phyloP scores from a whole-genome alignment of 2,797 vertebrate species.

The Vespertilio murinus region DNA sequence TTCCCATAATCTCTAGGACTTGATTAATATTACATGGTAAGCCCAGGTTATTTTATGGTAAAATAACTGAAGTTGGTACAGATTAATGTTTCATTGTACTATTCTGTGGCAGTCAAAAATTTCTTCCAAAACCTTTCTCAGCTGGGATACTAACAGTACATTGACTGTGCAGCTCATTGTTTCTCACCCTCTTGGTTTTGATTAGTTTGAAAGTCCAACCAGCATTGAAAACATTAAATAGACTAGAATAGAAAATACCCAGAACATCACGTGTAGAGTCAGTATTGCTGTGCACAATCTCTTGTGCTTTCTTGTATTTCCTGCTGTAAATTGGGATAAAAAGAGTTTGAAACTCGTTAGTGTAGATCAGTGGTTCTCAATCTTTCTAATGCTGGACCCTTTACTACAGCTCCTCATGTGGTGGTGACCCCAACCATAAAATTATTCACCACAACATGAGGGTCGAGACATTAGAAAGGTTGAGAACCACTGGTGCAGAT shows the following conservation, averaged over 20 bases:
- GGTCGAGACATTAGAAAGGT: no score
- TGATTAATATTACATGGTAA: conserved; percentile 28
- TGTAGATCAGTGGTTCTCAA: not conserved
- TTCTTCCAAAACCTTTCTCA: not conserved
- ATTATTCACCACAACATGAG: no score
- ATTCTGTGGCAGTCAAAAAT: not conserved
- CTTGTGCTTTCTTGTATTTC: not conserved
- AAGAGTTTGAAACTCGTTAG: not conserved
- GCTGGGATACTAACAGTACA: not conserved
- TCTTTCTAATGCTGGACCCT: no score
- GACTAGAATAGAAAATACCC: conserved; percentile 8
- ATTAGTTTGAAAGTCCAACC: not conserved
- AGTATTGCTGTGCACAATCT: conserved; percentile 11
- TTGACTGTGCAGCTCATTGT: not conserved
- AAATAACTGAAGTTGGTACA: not conserved
- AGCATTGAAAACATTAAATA: conserved; percentile 27
- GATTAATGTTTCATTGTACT: not conserved
- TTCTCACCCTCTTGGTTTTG: conserved; percentile 27
- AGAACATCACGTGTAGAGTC: not conserved
- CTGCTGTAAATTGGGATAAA: not conserved
- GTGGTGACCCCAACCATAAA: no score
- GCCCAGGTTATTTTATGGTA: conserved; percentile 22
- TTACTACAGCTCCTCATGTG: no score
- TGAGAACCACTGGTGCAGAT: not conserved
- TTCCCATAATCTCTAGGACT: conserved; percentile 62